Evolutionary conservation across 2,888 invertebrate genomes (phyloP), one percentile per base, ranked within the genome.

Genomic region (Micropterix aruncella): DNA sequence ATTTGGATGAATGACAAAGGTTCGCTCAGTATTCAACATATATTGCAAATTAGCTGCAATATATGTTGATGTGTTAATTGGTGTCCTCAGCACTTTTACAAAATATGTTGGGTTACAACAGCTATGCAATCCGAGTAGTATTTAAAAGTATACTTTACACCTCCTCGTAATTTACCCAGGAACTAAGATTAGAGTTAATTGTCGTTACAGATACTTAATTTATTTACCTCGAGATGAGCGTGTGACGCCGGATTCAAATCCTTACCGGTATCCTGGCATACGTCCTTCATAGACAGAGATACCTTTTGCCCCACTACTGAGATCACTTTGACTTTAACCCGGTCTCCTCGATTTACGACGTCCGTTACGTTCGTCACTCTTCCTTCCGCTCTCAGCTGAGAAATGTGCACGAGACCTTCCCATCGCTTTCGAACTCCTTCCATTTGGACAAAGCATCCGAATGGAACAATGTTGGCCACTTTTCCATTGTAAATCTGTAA

Each of bases 391-490:
- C 95, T 70, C 36, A 96, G 65, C 62, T 95, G 89, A 1, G 97
- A 97, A 55, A 99, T 96, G 59, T 99, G 99, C 1, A 96, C 95
- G 0, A 99, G 70, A 0, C 99, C 99, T 62, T 99, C 99, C 81
- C 90, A 90, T 38, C 86, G 76, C 52, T 87, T 83, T 41, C 81
- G 76, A 41, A 99, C 69, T 0, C 95, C 94, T 57, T 95, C 92
- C 16, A 99, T 70, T 64, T 95, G 93, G 0, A 96, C 92, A 62
- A 99, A 99, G 60, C 96, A 96, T 1, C 99, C 99, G 65, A 97
- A 99, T n/a, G 89, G 85, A 43, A 95, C 93, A 51, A 96, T 88
- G 56, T 92, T 96, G 1, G 92, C 90, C 0, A 99, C 92, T 63
- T 90, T 86, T 0, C 95, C 99, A 49, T 77, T 77, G 60, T 95